phyloP scores from a whole-genome alignment of 2,113 vertebrate genomes.

The Lampris megalopsis region DNA sequence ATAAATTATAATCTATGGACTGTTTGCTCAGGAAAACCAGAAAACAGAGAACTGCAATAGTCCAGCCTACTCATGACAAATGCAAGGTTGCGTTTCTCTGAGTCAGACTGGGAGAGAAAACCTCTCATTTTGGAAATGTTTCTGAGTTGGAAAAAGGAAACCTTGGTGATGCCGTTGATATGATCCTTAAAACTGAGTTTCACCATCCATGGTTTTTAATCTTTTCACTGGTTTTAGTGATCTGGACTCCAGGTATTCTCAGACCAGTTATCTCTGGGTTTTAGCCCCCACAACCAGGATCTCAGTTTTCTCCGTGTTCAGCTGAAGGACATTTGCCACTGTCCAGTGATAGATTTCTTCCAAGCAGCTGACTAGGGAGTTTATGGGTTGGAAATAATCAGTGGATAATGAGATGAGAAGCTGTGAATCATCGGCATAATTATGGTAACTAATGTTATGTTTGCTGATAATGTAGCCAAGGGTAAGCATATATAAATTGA shows the following conservation, averaged over 20 bases:
- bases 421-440: too few species aligned
- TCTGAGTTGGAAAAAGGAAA: not conserved
- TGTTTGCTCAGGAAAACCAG: not conserved
- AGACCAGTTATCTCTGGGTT: too few species aligned
- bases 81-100: not conserved
- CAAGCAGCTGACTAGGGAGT: too few species aligned
- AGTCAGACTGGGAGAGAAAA: not conserved
- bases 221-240: not conserved
- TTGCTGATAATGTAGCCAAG: too few species aligned
- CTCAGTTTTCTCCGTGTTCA: too few species aligned
- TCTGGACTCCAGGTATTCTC: not conserved
- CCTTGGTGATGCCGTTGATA: not conserved
- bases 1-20: not conserved
- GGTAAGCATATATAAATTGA: too few species aligned
- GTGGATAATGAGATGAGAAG: too few species aligned
- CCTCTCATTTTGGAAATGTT: not conserved
- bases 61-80: not conserved
- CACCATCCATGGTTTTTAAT: not conserved
- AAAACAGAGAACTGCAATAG: not conserved
- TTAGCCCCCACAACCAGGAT: too few species aligned
- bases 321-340: too few species aligned
- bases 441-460: too few species aligned
- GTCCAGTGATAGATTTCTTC: too few species aligned
- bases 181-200: not conserved
- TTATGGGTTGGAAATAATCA: too few species aligned